Evolutionary conservation across 2,888 invertebrate species (phyloP).

Genomic region (Epiblema foenella): DNA sequence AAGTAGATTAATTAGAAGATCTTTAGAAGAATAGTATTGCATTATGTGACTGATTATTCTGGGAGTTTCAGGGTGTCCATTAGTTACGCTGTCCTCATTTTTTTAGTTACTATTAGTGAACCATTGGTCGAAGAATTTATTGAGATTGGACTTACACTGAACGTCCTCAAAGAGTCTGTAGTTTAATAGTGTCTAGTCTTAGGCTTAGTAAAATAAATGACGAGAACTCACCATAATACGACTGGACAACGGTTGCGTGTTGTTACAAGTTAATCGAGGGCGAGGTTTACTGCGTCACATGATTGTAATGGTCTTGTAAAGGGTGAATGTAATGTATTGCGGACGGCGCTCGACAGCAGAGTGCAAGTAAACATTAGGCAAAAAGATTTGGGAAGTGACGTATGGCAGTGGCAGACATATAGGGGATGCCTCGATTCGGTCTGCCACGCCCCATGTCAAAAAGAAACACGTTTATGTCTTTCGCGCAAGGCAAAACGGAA

Average conservation of each 20-base stretch:
- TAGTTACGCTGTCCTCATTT: background rate
- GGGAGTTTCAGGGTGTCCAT: background rate
- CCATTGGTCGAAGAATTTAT: no score
- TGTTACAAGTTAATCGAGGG: slow-evolving; percentile 64
- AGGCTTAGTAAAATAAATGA: slow-evolving; percentile 17
- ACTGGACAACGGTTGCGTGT: slow-evolving; percentile 52
- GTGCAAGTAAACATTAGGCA: slow-evolving; percentile 42
- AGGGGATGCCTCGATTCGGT: no score
- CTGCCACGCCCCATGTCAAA: no score
- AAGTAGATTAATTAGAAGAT: no score
- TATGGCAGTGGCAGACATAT: no score
- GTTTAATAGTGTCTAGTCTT: background rate
- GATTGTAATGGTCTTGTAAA: slow-evolving; percentile 72
- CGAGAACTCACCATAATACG: slow-evolving; percentile 23
- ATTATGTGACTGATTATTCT: background rate
- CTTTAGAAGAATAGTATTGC: background rate
- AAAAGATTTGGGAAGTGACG: background rate
- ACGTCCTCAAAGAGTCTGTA: no score
- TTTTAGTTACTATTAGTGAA: background rate
- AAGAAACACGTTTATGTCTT: no score
- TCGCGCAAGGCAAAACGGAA: no score
- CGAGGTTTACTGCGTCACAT: slow-evolving; percentile 65
- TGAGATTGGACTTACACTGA: background rate
- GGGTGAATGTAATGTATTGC: slow-evolving; percentile 65
- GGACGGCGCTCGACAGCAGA: slow-evolving; percentile 52